Base-by-base conservation (phyloP, 2,113 vertebrate genomes). In the Elephantulus edwardii region DNA sequence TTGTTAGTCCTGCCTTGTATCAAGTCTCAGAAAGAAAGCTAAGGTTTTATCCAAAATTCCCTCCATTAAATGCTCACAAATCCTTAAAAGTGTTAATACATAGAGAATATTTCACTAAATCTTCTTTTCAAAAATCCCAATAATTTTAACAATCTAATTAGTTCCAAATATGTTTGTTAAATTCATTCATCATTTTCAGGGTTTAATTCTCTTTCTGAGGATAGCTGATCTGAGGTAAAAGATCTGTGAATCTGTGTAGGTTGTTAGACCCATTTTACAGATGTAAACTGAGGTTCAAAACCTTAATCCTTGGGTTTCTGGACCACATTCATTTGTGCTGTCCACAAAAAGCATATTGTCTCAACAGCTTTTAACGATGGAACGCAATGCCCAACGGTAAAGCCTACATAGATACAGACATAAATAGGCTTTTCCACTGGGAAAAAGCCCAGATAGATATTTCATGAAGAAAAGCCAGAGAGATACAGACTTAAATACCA, bases 1-100 rank as follows among this genome's bases (percentile, higher is more conserved):
- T 84, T 44, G 44, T 77, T 77, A 58, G 89, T 38, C 42, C 54
- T 40, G n/a, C 50, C 44, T 91, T 93, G 66, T 66, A 42, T 87
- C 87, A 83, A 11, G 26, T 66, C 8, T 20, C 38, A 81, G 66
- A 20, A 87, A 14, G 79, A 92, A 92, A 85, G 30, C 44, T 42
- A 38, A 79, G 8, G 33, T 75, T 87, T 88, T 70, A 81, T 58
- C 28, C 50, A 52, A 79, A 89, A 82, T 62, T 50, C 76, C 42
- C n/a, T 90, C 58, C 48, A 48, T 2, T n/a, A 0, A 33, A 4
- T 54, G 6, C 46, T 33, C 33, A 30, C 8, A 54, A 91, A 60
- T 6, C 46, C 42, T 6, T 64, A 1, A 56, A 75, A 56, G 24
- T 4, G 11, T 40, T n/a, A 52, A 75, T 66, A 4, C 2, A 60